These are phyloP conservation scores for Argynnis bischoffii DNA, from an alignment of 2,888 invertebrate genomes.

Conservation along the genomic window DNA sequence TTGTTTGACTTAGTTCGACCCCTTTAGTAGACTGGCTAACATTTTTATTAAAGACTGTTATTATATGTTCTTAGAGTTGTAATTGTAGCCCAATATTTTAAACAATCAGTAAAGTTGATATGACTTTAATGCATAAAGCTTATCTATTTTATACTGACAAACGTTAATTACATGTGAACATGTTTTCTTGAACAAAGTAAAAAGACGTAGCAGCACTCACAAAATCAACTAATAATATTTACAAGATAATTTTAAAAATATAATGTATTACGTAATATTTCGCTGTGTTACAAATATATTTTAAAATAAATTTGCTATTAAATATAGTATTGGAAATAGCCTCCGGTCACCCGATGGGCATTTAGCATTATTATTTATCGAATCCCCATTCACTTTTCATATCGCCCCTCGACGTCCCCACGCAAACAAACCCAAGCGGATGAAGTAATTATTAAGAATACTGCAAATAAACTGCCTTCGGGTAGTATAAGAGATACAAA, in stretches of 20 bases:
- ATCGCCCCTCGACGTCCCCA: constrained; percentile 58
- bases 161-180: too few species aligned
- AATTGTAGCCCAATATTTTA: too few species aligned
- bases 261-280: too few species aligned
- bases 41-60: background rate
- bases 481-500: constrained; percentile 60
- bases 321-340: constrained; percentile 35
- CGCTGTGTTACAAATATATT: background rate
- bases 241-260: too few species aligned
- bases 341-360: constrained; percentile 70
- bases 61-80: background rate
- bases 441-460: constrained; percentile 81
- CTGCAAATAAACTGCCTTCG: constrained; percentile 70
- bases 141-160: too few species aligned
- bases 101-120: too few species aligned
- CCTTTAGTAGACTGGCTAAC: background rate
- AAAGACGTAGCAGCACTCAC: too few species aligned
- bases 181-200: too few species aligned
- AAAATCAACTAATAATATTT: too few species aligned
- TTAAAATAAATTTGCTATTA: constrained; percentile 3
- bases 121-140: too few species aligned
- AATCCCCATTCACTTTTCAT: constrained; percentile 72
- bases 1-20: constrained; percentile 30
- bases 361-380: constrained; percentile 81
- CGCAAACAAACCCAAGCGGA: constrained; percentile 72